Base-by-base conservation (phyloP, 1,140 invertebrate species). In the Drosophila lowei region DNA sequence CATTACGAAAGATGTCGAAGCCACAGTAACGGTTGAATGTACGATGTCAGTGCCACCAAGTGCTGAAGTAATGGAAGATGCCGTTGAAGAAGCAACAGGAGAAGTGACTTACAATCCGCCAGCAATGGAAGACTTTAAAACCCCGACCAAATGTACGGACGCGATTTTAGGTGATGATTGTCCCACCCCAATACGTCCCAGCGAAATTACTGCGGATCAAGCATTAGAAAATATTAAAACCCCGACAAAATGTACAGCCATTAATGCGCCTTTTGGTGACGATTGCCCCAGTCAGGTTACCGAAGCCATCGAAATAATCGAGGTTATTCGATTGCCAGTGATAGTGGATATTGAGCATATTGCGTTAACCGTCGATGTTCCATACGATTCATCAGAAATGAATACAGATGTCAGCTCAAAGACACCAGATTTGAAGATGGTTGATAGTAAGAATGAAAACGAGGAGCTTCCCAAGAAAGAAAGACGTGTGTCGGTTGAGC, bases 271-370 rank as follows among this genome's bases (percentile, higher is more conserved):
- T 4, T 2, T 1, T 16, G 47, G 44, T 9, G 66, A 61, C 15
- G 9, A 58, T 47, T 11, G 4, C 6, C 2, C 5, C 9, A 43
- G 0, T 3, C 18, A 13, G 41, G 21, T 1, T 8, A 23, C 7
- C 9, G n/a, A 9, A 38, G 34, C 25, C 8, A 8, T 6, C 11
- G 57, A 54, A 18, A 62, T 84, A 21, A 88, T 88, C 28, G 83
- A 88, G 25, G 55, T 83, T 21, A 77, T 88, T 23, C 72, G 75
- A 0, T 44, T 89, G 48, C 79, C 83, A 0, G 25, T 55, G 11
- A 78, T 63, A 38, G 58, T 74, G 6, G 57, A 88, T 44, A 76
- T 86, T 18, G 78, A 75, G 6, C n/a, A 79, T 43, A 76, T 86
- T 52, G 61, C 83, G 4, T 2, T 67, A 11, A 53, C 53, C 3